Percentiles rank a stretch among this genome's conserved stretches.
phyloP scores from a whole-genome alignment of 2,113 vertebrate genomes.

The Lagopus leucura region DNA sequence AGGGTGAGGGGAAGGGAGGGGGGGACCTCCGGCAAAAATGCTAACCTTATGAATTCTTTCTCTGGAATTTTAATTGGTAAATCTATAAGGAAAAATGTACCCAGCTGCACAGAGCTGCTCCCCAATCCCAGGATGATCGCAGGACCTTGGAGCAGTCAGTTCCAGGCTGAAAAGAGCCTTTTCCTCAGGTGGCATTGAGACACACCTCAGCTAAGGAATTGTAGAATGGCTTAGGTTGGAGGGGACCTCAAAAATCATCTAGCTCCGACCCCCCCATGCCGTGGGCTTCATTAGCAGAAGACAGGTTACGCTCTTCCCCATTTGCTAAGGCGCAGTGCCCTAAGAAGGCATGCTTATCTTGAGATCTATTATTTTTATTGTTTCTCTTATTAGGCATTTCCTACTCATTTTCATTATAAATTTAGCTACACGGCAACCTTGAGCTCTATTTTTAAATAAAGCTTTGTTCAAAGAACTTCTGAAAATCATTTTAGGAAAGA shows the following conservation, averaged over 20 bases:
- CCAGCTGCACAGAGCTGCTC: constrained; percentile 67
- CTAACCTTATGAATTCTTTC: constrained; percentile 67
- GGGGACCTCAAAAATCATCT: no score
- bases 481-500: constrained; percentile 52
- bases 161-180: background rate
- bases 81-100: constrained; percentile 67
- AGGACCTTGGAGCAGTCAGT: constrained; percentile 14
- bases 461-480: constrained; percentile 64
- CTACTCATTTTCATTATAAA: constrained; percentile 50
- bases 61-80: constrained; percentile 70
- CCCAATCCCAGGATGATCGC: constrained; percentile 7
- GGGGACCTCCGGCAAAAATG: constrained; percentile 41
- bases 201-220: constrained; percentile 51
- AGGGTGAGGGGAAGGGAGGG: background rate
- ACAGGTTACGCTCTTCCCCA: background rate
- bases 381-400: constrained; percentile 72
- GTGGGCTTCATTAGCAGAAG: background rate
- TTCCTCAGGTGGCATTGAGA: background rate
- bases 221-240: no score
- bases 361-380: constrained; percentile 59
- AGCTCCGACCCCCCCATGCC: no score
- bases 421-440: constrained; percentile 57
- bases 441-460: constrained; percentile 51
- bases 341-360: constrained; percentile 58
- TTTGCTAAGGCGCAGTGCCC: background rate